Evolutionary conservation across 2,888 invertebrate species (phyloP).

Genomic region (Phasia obesa): DNA sequence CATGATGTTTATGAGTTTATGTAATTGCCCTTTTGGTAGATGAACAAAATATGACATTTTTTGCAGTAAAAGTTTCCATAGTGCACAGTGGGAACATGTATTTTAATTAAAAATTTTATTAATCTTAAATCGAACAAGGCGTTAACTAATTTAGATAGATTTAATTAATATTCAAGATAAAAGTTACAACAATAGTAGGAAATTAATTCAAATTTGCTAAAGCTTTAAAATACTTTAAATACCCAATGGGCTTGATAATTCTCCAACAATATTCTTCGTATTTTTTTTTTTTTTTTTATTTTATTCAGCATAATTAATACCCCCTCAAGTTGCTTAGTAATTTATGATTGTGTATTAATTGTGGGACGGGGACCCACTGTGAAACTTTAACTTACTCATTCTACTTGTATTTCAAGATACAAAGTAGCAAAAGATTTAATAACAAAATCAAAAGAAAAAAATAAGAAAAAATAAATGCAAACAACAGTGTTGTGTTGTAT

Average conservation of each 20-base stretch:
- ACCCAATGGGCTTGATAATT: background rate
- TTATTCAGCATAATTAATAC: background rate
- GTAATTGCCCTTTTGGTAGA: too few species aligned
- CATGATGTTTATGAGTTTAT: too few species aligned
- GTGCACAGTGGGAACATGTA: too few species aligned
- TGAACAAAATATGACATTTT: too few species aligned
- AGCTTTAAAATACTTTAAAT: background rate
- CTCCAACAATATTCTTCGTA: background rate
- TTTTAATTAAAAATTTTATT: too few species aligned
- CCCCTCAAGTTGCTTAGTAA: background rate
- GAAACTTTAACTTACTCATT: constrained; percentile 55
- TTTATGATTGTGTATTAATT: background rate
- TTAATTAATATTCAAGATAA: too few species aligned
- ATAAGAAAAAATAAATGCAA: constrained; percentile 40
- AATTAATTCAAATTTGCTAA: too few species aligned
- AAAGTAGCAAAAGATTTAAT: constrained; percentile 32
- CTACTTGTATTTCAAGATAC: constrained; percentile 55
- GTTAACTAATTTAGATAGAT: too few species aligned
- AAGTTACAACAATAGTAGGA: too few species aligned
- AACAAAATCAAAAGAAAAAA: constrained; percentile 51
- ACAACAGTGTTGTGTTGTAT: constrained; percentile 27
- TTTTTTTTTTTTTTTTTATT: too few species aligned
- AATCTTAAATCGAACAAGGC: too few species aligned
- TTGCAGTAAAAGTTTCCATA: too few species aligned
- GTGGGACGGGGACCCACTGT: constrained; percentile 22